phyloP scores from a whole-genome alignment of 2,113 vertebrate genomes.

The Amblyornis subalaris region DNA sequence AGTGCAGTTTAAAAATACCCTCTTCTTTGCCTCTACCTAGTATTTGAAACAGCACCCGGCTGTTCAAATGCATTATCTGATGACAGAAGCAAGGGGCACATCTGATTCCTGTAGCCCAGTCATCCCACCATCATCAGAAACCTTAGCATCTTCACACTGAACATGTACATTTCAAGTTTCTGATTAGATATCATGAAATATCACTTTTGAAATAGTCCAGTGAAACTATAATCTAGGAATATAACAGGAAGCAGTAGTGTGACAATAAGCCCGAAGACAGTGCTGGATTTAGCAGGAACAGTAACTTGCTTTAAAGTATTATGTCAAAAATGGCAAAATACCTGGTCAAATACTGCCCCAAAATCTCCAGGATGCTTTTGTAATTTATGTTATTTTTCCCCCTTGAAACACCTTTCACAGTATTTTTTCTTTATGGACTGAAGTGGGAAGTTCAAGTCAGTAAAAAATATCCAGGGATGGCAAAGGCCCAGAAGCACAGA shows the following conservation, averaged over 20 bases:
- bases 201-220: background rate
- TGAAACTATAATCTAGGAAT: background rate
- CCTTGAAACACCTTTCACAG: background rate
- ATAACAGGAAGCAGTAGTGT: background rate
- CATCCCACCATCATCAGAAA: background rate
- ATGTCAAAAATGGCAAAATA: background rate
- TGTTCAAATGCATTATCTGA: background rate
- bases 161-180: fast-evolving
- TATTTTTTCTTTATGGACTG: background rate
- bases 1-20: background rate
- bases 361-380: background rate
- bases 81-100: background rate
- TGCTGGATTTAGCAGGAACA: fast-evolving
- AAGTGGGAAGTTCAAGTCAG: background rate
- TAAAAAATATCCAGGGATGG: background rate
- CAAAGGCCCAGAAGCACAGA: background rate
- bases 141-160: fast-evolving
- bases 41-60: fast-evolving
- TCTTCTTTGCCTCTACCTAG: background rate
- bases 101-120: background rate
- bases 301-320: background rate
- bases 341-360: background rate
- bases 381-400: background rate
- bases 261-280: background rate
- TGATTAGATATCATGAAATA: background rate